Evolutionary conservation across 2,888 invertebrate species (phyloP), one percentile per base, ranked within the genome.

Genomic region (Drosophila algonquin): DNA sequence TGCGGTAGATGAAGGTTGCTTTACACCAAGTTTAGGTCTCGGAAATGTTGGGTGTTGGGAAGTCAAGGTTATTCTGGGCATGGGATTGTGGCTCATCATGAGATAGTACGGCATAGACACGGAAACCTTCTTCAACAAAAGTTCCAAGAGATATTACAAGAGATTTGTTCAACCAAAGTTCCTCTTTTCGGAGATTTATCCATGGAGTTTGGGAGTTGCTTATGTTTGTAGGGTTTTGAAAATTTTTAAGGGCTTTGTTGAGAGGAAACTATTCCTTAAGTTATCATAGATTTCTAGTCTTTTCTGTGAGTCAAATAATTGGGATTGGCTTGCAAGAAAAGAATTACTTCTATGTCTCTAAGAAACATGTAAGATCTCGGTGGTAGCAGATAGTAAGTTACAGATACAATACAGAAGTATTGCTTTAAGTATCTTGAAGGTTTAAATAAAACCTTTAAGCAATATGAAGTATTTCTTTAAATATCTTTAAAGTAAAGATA

Each of bases 1-100:
- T 44, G 47, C 62, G 52, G 47, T 51, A 51, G 44, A 54, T 56
- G 70, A 82, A 80, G 82, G 65, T 76, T 60, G 40, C 40, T 50
- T 65, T 67, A 73, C 80, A 70, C 40, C 67, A 62, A 63, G 50
- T 71, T 53, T 14, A 7, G 14, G 40, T n/a, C 46, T 65, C n/a
- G 2, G 45, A 4, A 74, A 63, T 40, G 14, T n/a, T 40, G 12
- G 40, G 12, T 5, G 12, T 3, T 3, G 14, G 40, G 40, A 14
- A 7, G 40, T 40, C 40, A 40, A 40, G 40, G 40, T 40, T 40
- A 40, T n/a, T 7, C 7, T 40, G 40, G 40, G 40, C 40, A n/a
- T 40, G 40, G 40, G 40, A 40, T 7, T n/a, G 14, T n/a, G 14
- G 6, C n/a, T 40, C 7, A n/a, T n/a, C n/a, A n/a, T 40, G 40